Percentiles rank a stretch among this genome's conserved stretches.
These are phyloP conservation scores for Eremophila alpestris DNA, from an alignment of 2,797 vertebrate genomes.

Conservation along the genomic window DNA sequence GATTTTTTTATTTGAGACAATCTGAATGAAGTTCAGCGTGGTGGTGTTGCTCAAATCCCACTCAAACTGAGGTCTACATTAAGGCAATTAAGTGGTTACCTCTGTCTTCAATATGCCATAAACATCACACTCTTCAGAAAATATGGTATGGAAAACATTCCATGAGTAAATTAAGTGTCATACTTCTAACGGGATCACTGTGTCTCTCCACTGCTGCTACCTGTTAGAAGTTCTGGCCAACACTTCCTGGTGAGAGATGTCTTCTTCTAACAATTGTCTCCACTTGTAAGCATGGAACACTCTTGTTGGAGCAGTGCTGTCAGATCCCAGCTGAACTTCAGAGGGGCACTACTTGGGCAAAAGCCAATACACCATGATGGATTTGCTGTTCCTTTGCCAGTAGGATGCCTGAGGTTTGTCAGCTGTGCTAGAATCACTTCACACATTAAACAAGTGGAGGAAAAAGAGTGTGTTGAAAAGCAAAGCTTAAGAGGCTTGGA, in stretches of 20 bases:
- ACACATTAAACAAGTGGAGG: constrained; percentile 36
- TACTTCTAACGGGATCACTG: background rate
- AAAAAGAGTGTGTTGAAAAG: constrained; percentile 5
- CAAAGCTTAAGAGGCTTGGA: constrained; percentile 32
- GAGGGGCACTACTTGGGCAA: background rate
- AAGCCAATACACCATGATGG: background rate
- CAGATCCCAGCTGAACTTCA: background rate
- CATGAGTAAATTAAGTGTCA: background rate
- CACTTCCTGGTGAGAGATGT: background rate
- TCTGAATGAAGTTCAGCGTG: background rate
- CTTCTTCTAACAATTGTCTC: background rate
- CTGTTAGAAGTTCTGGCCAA: background rate
- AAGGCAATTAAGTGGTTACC: background rate
- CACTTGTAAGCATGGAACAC: background rate
- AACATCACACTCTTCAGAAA: background rate
- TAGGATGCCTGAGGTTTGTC: constrained; percentile 58
- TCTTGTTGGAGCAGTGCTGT: background rate
- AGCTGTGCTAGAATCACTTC: constrained; percentile 47
- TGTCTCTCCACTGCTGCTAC: background rate
- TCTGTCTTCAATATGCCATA: background rate
- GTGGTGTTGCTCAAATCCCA: background rate
- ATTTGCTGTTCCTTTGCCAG: constrained; percentile 22
- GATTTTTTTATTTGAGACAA: background rate
- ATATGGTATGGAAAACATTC: background rate
- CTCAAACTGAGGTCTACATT: background rate